Evolutionary conservation across 2,797 vertebrate genomes (phyloP), one percentile per base, ranked within the genome.

Genomic region (Sebastes minor): DNA sequence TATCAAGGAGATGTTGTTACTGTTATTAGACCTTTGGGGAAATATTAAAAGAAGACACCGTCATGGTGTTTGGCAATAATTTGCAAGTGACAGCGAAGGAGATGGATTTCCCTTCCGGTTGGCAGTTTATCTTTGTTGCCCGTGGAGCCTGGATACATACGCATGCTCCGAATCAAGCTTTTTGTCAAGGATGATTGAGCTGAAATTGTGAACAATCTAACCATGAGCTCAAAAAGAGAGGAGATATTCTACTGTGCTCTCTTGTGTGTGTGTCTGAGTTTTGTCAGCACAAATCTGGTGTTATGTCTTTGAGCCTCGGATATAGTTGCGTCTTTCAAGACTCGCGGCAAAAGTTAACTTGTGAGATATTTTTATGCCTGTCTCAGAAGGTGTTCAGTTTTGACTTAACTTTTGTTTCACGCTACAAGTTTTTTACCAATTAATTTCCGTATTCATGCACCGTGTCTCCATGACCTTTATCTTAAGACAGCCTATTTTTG

Each of bases 161-260:
- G 69, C 67, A 3, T 52, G 82, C 77, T 91, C 92, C 91, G 89
- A 92, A 93, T 94, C 91, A 92, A 80, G 85, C 82, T 91, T 93
- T 49, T 94, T 94, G 93, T 95, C 93, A 91, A 63, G 82, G 88
- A 90, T 93, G 95, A 95, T 93, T 92, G 95, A 95, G 86, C 84
- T 75, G 76, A 80, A 83, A 92, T 90, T 83, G 86, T 83, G 82
- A 83, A 81, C 86, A 78, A 85, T 84, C 78, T 69, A 80, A 86
- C 86, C 69, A 64, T 55, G 71, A 79, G 82, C 88, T 91, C 78
- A 76, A 84, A 23, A 85, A 71, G 73, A 82, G 70, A 83, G 53
- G 55, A 78, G 64, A 87, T 71, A 76, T 69, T 62, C 49, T 33
- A 49, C 35, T 27, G 22, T 63, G 65, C 78, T 81, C 16, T 74